These are phyloP conservation scores for Mythimna lalbum DNA, from an alignment of 2,888 invertebrate genomes.

Conservation along the genomic window DNA sequence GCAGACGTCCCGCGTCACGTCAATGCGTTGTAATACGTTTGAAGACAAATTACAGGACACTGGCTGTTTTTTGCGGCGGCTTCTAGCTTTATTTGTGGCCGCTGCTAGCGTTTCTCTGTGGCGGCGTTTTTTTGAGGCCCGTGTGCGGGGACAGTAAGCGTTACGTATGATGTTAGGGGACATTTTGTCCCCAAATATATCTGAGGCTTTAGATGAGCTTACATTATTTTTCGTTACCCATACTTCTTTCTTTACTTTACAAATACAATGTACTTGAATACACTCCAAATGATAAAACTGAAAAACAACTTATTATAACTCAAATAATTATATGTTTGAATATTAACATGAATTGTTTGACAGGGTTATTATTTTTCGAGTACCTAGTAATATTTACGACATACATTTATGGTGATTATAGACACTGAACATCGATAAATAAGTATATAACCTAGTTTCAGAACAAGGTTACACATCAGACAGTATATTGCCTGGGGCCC, in stretches of 20 bases:
- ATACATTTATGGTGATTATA: background rate
- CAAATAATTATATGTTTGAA: background rate
- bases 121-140: no score
- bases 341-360: background rate
- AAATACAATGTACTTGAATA: background rate
- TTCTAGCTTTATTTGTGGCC: no score
- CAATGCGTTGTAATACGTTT: no score
- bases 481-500: background rate
- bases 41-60: no score
- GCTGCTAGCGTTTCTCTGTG: no score
- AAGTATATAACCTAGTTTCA: no score
- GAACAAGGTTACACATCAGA: background rate
- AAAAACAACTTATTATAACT: conserved; percentile 6
- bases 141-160: no score
- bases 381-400: background rate
- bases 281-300: background rate
- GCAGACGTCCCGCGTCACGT: no score
- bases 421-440: background rate
- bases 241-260: background rate
- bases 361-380: background rate
- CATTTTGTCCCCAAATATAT: no score
- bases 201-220: background rate
- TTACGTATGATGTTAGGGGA: no score
- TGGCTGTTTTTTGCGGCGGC: no score
- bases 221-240: background rate